Base-by-base conservation (phyloP, 2,797 vertebrate genomes). In the Pseudochromis fuscus region DNA sequence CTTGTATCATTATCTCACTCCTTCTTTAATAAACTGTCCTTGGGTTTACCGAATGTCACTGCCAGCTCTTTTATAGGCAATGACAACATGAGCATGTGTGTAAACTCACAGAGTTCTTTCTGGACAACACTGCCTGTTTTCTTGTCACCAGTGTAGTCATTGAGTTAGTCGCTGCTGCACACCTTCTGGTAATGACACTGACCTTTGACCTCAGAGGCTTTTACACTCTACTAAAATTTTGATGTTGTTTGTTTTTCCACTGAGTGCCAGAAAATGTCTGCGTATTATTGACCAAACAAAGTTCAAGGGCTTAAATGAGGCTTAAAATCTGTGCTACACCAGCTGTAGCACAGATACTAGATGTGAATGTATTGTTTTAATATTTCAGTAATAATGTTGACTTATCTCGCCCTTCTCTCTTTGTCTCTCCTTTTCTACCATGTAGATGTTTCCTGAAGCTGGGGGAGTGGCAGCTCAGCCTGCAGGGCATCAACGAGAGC, bases 401-500 rank as follows among this genome's bases (percentile, higher is more conserved):
- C 37, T 16, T 1, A 30, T 30, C 8, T 30, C 8, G 19, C 3
- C 18, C 19, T 23, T 10, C 42, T 21, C 3, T 45, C 16, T 51
- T 30, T 30, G 3, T 51, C 15, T n/a, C 3, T 27, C 8, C 2
- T 10, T 51, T 55, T 61, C 21, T 3, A 71, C 40, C 48, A 10
- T 80, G 49, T 77, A 99, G 98, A 81, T 99, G 98, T 89, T 99
- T 98, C 88, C 92, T 99, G 88, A 99, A 99, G 48, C 92, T 99
- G 55, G 98, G 98, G 0, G 98, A 99, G 87, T 99, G 98, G 98
- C 98, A 99, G 91, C 95, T 98, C 71, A 99, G 94, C 86, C 94
- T 99, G 37, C 98, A 99, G 86, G 98, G 98, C 85, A 98, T 99
- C 91, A 99, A 99, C 0, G 98, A 99, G 87, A 97, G 97, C 89